Base-by-base conservation (phyloP, 2,113 vertebrate species). In the Emberiza fucata region DNA sequence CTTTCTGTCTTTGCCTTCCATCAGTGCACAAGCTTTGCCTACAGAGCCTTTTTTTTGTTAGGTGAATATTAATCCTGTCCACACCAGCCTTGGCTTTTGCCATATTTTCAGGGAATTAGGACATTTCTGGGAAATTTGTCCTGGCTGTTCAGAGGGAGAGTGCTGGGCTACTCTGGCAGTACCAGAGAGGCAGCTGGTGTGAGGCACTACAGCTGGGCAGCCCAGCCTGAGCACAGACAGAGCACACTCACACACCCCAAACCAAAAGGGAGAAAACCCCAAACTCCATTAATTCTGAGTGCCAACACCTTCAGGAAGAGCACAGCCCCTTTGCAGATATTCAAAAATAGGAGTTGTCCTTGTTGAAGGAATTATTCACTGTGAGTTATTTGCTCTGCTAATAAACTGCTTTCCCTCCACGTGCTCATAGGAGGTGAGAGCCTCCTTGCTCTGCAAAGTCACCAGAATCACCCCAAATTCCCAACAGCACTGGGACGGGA, bases 201-300 rank as follows among this genome's bases (percentile, higher is more conserved):
- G 20, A 64, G 40, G 27, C 3, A 1, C 6, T 25, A 6, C 37
- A 77, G 44, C 2, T 45, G 11, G 2, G 53, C 64, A 63, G 53
- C 28, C 22, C 16, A 57, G 51, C 29, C 22, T 0, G 0, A 57
- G 24, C 27, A 24, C 18, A 53, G 53, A 19, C 23, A 0, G 0
- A 54, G 17, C 1, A 1, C 21, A 27, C 29, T 28, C 64, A 42
- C 50, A 40, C 3, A 1, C 1, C n/a, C 66, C 54, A 73, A 77
- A 44, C 13, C 6, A 2, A 40, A 78, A 31, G 12, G 17, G 1
- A 28, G 39, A 10, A 61, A 8, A 4, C 11, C 23, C 57, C 19
- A 53, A 81, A 84, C 59, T 39, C 44, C 11, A 5, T 54, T 44
- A 19, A 50, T 75, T 71, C 28, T 44, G 22, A 54, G 47, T 12